phyloP scores from a whole-genome alignment of 2,797 vertebrate genomes.

The Podargus strigoides region DNA sequence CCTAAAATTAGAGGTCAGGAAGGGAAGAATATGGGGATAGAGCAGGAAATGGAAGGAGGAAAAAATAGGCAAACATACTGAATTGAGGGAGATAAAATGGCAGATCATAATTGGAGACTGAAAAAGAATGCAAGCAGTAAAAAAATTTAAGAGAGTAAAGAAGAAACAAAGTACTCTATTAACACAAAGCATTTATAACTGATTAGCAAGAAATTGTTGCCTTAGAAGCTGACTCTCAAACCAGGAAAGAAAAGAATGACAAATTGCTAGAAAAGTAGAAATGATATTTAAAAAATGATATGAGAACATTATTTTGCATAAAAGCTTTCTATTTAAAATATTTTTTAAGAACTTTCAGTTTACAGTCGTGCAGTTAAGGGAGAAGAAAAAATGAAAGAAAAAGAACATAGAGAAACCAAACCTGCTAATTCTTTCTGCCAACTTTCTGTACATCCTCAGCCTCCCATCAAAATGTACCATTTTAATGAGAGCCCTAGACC shows the following conservation, averaged over 20 bases:
- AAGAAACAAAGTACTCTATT: background rate
- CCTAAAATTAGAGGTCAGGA: background rate
- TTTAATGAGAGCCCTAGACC: background rate
- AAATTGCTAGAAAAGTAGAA: background rate
- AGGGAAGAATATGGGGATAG: background rate
- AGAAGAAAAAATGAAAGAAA: too few species aligned
- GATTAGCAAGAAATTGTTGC: background rate
- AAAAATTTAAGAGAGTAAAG: background rate
- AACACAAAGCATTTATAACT: background rate
- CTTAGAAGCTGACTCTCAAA: background rate
- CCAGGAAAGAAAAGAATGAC: background rate
- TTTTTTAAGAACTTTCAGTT: background rate
- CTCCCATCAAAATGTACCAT: background rate
- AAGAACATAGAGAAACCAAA: background rate
- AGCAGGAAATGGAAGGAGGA: background rate
- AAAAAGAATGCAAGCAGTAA: background rate
- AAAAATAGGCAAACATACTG: background rate
- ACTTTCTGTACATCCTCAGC: background rate
- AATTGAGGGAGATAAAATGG: background rate
- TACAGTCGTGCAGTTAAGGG: background rate
- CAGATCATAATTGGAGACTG: background rate
- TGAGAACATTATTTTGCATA: background rate
- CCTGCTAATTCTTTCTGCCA: background rate
- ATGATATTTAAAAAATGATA: background rate
- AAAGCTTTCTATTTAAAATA: background rate